These are phyloP conservation scores for Isoperla grammatica DNA, from an alignment of 2,888 invertebrate genomes.

Conservation along the genomic window DNA sequence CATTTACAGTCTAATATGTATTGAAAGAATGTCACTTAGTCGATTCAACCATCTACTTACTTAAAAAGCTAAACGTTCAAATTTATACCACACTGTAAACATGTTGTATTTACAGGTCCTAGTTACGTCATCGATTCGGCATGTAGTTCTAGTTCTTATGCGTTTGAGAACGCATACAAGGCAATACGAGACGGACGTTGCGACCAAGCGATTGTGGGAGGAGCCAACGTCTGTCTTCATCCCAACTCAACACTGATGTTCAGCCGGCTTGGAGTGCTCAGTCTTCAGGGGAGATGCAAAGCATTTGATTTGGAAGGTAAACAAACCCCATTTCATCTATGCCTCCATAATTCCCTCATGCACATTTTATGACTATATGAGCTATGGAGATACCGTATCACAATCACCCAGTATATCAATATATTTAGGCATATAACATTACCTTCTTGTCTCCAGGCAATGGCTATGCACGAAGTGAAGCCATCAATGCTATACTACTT, in stretches of 20 bases:
- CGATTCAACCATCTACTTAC: too few relatives aligned
- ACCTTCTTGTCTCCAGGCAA: constrained; percentile 46
- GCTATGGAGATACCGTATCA: neutral
- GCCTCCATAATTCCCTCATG: neutral
- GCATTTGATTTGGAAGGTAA: constrained; percentile 73
- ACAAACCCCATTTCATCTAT: neutral
- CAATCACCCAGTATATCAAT: too few relatives aligned
- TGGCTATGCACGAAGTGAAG: constrained; percentile 81
- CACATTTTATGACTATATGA: neutral
- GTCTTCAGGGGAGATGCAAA: constrained; percentile 81
- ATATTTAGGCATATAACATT: too few relatives aligned
- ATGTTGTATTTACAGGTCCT: constrained; percentile 57
- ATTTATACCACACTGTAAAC: too few relatives aligned
- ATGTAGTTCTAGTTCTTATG: constrained; percentile 89
- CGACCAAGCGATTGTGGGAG: constrained; percentile 86
- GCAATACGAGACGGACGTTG: constrained; percentile 74
- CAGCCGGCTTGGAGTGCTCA: constrained; percentile 62
- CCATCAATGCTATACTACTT: constrained; percentile 61
- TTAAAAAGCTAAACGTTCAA: too few relatives aligned
- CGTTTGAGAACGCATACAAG: constrained; percentile 74
- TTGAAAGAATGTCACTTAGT: too few relatives aligned
- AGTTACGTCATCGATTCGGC: constrained; percentile 88
- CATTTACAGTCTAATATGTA: too few relatives aligned
- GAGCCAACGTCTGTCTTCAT: constrained; percentile 77
- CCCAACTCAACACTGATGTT: constrained; percentile 88